These are phyloP conservation scores for Aelia acuminata DNA, from an alignment of 2,888 invertebrate genomes.

Conservation along the genomic window DNA sequence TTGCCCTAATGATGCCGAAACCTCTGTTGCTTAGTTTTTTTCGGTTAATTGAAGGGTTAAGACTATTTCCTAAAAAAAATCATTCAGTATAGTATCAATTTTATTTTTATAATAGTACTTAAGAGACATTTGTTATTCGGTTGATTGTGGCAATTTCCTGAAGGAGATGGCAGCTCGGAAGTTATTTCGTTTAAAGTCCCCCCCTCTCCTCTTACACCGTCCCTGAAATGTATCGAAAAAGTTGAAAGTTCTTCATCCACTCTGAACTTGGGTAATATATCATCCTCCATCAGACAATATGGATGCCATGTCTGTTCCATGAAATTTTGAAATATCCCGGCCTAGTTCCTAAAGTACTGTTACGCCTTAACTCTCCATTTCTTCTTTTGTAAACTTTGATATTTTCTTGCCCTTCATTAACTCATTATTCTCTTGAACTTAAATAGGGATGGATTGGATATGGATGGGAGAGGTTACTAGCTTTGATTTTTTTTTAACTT, in stretches of 20 bases:
- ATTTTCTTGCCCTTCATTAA: too few relatives aligned
- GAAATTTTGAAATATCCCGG: background rate
- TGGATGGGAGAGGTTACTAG: too few relatives aligned
- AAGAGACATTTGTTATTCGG: background rate
- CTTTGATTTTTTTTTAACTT: too few relatives aligned
- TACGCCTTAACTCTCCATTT: too few relatives aligned
- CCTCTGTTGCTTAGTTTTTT: too few relatives aligned
- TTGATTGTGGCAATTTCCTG: background rate
- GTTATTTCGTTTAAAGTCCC: background rate
- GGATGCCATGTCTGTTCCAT: background rate
- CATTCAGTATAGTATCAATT: too few relatives aligned
- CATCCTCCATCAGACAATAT: slow-evolving; percentile 32
- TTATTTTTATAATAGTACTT: background rate
- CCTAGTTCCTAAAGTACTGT: background rate
- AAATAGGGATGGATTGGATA: background rate
- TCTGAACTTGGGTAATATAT: slow-evolving; percentile 22
- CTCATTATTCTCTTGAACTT: background rate
- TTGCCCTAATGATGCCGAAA: too few relatives aligned
- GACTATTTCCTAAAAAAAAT: too few relatives aligned
- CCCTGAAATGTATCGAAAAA: slow-evolving; percentile 39
- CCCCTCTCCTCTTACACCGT: background rate
- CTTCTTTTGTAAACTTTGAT: background rate
- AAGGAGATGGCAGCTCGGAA: background rate
- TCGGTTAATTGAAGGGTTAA: too few relatives aligned
- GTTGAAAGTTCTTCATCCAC: background rate